phyloP scores from a whole-genome alignment of 2,888 invertebrate genomes.

The Drosophila sordidula region DNA sequence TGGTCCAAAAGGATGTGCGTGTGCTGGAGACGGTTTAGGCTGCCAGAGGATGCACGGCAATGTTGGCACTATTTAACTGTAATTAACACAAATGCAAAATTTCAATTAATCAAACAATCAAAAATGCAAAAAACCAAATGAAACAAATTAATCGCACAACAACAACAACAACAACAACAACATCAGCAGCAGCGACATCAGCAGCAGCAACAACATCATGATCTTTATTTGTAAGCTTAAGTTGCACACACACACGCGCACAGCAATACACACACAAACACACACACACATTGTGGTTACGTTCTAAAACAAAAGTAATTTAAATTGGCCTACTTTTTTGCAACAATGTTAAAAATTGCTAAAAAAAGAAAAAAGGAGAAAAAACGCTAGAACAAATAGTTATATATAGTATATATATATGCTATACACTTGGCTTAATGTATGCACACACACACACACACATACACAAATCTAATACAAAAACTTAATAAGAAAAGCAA shows the following conservation, averaged over 20 bases:
- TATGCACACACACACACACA: constrained; percentile 24
- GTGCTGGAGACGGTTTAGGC: constrained; percentile 86
- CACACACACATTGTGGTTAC: constrained; percentile 54
- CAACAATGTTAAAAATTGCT: constrained; percentile 24
- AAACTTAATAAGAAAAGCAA: constrained; percentile 16
- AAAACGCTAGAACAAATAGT: constrained; percentile 39
- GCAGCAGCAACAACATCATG: constrained; percentile 27
- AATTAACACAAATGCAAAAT: constrained; percentile 26
- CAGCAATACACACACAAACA: constrained; percentile 4
- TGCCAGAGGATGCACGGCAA: background rate
- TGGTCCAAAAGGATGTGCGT: constrained; percentile 96
- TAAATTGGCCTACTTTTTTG: constrained; percentile 10
- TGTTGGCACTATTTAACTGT: constrained; percentile 32
- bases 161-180: constrained; percentile 15
- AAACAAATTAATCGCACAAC: constrained; percentile 56
- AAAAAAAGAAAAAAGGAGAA: constrained; percentile 14
- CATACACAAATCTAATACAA: constrained; percentile 7
- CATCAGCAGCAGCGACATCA: constrained; percentile 12
- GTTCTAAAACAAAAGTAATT: constrained; percentile 27
- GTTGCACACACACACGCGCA: constrained; percentile 26
- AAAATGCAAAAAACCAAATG: constrained; percentile 44
- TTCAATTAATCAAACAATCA: constrained; percentile 24
- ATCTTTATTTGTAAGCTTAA: constrained; percentile 58
- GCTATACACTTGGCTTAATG: constrained; percentile 26
- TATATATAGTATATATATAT: constrained; percentile 19